These are phyloP conservation scores for Bibio marci DNA, from an alignment of 2,888 invertebrate genomes.

Conservation along the genomic window DNA sequence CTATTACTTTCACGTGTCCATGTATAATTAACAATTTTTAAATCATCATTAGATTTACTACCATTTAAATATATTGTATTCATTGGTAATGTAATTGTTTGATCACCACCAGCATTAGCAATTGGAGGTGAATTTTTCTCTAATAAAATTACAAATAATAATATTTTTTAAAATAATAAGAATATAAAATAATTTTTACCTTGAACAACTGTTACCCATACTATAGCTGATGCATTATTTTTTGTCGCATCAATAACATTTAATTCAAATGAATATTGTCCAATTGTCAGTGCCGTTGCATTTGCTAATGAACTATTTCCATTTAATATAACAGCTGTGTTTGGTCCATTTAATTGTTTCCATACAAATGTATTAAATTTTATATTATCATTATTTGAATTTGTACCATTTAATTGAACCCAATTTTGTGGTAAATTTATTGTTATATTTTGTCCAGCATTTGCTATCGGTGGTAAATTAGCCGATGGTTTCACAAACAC, in stretches of 20 bases:
- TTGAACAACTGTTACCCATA: slow-evolving; percentile 66
- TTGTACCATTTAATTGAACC: slow-evolving; percentile 61
- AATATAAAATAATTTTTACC: slow-evolving; percentile 31
- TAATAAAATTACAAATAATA: slow-evolving; percentile 23
- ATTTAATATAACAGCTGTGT: slow-evolving; percentile 35
- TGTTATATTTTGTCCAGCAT: slow-evolving; percentile 39
- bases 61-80: slow-evolving; percentile 70
- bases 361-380: slow-evolving; percentile 68
- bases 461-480: slow-evolving; percentile 64
- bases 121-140: slow-evolving; percentile 79
- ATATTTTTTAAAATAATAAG: slow-evolving; percentile 5
- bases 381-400: slow-evolving; percentile 69
- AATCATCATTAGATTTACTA: slow-evolving; percentile 69
- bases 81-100: slow-evolving; percentile 55
- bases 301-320: slow-evolving; percentile 51
- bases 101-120: slow-evolving; percentile 78
- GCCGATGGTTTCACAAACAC: slow-evolving; percentile 86
- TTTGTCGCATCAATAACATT: slow-evolving; percentile 74
- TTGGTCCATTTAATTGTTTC: slow-evolving; percentile 60
- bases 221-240: slow-evolving; percentile 55
- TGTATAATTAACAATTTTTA: slow-evolving; percentile 64
- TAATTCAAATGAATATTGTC: slow-evolving; percentile 63
- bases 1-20: slow-evolving; percentile 66
- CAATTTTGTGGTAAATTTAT: slow-evolving; percentile 73
- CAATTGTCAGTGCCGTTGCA: slow-evolving; percentile 65